Evolutionary conservation across 2,113 vertebrate genomes (phyloP).

Genomic region (Bucco capensis): DNA sequence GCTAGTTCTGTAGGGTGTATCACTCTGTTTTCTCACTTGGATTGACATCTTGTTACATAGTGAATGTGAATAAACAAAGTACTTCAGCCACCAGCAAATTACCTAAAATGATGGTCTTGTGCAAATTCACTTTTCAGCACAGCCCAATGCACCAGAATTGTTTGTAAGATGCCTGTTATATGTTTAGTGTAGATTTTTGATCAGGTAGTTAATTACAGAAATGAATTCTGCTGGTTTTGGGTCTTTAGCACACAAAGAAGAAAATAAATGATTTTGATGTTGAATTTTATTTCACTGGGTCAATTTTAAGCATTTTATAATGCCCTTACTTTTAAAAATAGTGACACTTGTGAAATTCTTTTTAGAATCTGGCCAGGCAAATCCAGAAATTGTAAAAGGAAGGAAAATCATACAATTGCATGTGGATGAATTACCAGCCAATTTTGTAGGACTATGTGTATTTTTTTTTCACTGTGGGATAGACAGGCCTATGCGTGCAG

Average conservation of each 20-base stretch:
- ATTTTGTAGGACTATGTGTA: constrained; percentile 73
- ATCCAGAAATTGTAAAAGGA: constrained; percentile 69
- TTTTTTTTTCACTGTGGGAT: constrained; percentile 75
- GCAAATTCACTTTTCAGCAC: not conserved
- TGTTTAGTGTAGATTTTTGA: not conserved
- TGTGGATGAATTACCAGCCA: constrained; percentile 62
- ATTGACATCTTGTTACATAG: not conserved
- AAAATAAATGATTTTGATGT: not conserved
- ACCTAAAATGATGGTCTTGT: not conserved
- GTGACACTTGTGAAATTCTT: constrained; percentile 10
- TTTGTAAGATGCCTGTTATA: not conserved
- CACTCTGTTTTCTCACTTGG: not conserved
- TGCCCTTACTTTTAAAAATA: not conserved
- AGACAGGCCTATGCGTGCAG: constrained; percentile 66
- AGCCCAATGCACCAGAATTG: not conserved
- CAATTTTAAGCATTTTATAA: not conserved
- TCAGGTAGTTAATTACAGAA: not conserved
- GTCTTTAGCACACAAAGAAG: not conserved
- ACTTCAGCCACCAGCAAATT: not conserved
- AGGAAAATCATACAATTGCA: constrained; percentile 73
- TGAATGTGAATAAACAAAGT: not conserved
- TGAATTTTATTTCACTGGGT: not conserved
- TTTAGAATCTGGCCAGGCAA: constrained; percentile 79
- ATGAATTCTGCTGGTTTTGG: not conserved
- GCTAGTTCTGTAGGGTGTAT: not conserved